Percentiles rank a stretch among this genome's conserved stretches.
Evolutionary conservation across 2,888 invertebrate species (phyloP).

Genomic region (Drosophila mimetica): DNA sequence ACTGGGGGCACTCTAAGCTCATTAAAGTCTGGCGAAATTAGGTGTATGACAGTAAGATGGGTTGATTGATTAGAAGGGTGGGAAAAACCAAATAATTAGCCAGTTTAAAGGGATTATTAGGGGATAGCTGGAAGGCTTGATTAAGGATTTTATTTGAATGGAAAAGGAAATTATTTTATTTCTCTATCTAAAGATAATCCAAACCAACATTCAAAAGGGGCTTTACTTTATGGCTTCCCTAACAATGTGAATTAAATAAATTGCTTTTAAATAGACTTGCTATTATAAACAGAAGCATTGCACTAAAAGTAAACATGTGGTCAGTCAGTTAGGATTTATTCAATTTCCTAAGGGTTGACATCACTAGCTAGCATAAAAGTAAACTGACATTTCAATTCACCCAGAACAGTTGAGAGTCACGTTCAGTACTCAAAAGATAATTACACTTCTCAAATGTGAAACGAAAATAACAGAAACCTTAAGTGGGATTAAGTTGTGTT

Average conservation of each 20-base stretch:
- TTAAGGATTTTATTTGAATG: background rate
- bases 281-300: background rate
- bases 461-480: conserved; percentile 32
- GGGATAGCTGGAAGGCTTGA: background rate
- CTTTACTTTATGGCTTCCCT: background rate
- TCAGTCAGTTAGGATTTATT: conserved; percentile 6
- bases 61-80: conserved; percentile 3
- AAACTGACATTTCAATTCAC: conserved; percentile 20
- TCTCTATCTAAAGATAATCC: no score
- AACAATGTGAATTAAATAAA: background rate
- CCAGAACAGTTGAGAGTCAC: background rate
- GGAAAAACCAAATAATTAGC: conserved; percentile 1
- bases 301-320: conserved; percentile 18
- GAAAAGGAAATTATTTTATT: no score
- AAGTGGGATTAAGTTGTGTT: conserved; percentile 21
- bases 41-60: conserved; percentile 7
- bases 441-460: conserved; percentile 29
- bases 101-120: background rate
- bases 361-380: background rate
- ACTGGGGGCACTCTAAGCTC: conserved; percentile 24
- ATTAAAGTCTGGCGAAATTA: conserved; percentile 44
- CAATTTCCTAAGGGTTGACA: background rate
- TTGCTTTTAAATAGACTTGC: background rate
- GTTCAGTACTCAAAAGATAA: conserved; percentile 26
- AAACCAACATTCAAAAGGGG: no score